Percentiles rank a stretch among this genome's conserved stretches.
These are phyloP conservation scores for Orthonyx spaldingii DNA, from an alignment of 2,113 vertebrate species.

Conservation along the genomic window DNA sequence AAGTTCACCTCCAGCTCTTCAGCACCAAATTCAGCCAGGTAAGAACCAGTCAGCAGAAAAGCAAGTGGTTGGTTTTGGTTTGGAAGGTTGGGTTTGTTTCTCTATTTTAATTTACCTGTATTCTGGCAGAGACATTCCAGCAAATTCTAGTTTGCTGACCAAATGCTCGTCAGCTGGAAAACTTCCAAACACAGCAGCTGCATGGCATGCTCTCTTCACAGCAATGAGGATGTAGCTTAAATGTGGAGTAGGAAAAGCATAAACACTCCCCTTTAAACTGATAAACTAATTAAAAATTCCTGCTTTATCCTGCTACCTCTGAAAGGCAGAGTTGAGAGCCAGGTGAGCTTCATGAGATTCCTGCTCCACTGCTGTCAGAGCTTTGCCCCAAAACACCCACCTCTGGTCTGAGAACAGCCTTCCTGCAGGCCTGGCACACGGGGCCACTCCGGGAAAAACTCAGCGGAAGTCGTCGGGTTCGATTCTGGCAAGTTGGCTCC, in stretches of 20 bases:
- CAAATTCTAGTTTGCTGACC: slow-evolving; percentile 51
- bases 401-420: slow-evolving; percentile 85
- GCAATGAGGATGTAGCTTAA: neutral
- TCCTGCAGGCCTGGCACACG: slow-evolving; percentile 85
- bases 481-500: slow-evolving; percentile 87
- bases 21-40: neutral
- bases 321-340: neutral
- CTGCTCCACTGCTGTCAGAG: neutral
- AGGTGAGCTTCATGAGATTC: neutral
- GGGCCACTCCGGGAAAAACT: slow-evolving; percentile 87
- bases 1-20: neutral
- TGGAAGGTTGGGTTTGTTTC: neutral
- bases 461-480: slow-evolving; percentile 84
- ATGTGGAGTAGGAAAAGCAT: neutral
- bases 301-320: neutral
- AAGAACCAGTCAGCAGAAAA: neutral
- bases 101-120: slow-evolving; percentile 30
- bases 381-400: slow-evolving; percentile 65
- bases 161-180: slow-evolving; percentile 35
- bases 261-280: neutral
- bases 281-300: neutral
- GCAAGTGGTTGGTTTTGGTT: neutral
- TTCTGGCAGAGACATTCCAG: slow-evolving; percentile 34
- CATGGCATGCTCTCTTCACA: slow-evolving; percentile 7
- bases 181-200: slow-evolving; percentile 45